Percentiles rank a stretch among this genome's conserved stretches.
phyloP scores from a whole-genome alignment of 2,888 invertebrate species.

The Hypsopygia costalis region DNA sequence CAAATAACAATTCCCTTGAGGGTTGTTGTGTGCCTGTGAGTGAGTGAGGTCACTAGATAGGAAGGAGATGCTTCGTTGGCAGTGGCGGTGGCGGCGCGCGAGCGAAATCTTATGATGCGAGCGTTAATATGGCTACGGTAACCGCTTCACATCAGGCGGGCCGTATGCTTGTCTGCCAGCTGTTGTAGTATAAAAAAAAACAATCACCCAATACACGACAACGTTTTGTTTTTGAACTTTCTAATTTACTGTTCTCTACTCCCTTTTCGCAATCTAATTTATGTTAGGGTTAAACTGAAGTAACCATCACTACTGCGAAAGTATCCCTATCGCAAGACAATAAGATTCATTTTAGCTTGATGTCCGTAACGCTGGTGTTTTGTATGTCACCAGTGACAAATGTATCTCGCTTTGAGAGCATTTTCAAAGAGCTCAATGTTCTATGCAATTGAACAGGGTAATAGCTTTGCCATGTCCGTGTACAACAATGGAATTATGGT shows the following conservation, averaged over 20 bases:
- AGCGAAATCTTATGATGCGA: too few species aligned
- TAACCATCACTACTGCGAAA: background rate
- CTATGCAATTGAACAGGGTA: constrained; percentile 15
- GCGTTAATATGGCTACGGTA: too few species aligned
- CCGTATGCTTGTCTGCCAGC: too few species aligned
- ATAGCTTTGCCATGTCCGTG: constrained; percentile 8
- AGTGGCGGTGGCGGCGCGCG: too few species aligned
- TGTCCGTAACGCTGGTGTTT: background rate
- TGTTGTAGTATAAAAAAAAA: too few species aligned
- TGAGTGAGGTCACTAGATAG: too few species aligned
- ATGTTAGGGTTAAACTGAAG: background rate
- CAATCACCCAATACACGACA: too few species aligned
- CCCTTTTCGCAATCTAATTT: background rate
- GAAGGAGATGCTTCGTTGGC: too few species aligned
- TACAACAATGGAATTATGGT: background rate
- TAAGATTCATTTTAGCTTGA: background rate
- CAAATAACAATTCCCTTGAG: too few species aligned
- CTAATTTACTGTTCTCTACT: background rate
- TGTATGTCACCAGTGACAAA: background rate
- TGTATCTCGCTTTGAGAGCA: constrained; percentile 2
- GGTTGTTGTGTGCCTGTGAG: too few species aligned
- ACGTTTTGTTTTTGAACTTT: too few species aligned
- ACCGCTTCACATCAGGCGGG: too few species aligned
- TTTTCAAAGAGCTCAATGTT: constrained; percentile 11
- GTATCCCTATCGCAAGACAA: background rate